These are phyloP conservation scores for Conus ventricosus DNA, from an alignment of 1,140 invertebrate genomes.

Conservation along the genomic window DNA sequence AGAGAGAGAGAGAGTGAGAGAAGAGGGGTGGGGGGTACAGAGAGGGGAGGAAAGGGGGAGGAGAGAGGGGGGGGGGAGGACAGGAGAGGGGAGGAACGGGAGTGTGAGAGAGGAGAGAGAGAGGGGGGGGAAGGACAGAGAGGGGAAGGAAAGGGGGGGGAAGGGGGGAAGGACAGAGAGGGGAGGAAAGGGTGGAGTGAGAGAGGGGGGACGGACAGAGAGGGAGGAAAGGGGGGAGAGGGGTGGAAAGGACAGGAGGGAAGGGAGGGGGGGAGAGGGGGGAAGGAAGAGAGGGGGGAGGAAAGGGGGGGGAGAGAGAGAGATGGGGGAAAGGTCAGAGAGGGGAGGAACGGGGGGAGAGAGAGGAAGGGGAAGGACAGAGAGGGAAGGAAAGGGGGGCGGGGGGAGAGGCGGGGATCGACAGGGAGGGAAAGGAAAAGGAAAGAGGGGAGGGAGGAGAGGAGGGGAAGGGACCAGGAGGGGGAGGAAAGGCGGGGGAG, in stretches of 20 bases:
- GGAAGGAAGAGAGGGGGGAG: constrained; percentile 1
- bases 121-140: neutral
- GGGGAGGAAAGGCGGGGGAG: too few relatives aligned
- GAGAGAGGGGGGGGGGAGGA: too few relatives aligned
- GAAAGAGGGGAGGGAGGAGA: too few relatives aligned
- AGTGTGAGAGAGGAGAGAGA: neutral
- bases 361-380: neutral
- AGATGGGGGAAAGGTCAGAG: neutral
- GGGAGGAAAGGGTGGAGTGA: too few relatives aligned
- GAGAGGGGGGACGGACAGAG: too few relatives aligned
- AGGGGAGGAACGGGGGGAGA: neutral
- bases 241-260: too few relatives aligned
- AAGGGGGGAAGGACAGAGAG: neutral
- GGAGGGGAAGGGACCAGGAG: neutral
- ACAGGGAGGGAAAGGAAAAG: too few relatives aligned
- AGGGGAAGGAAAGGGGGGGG: neutral
- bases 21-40: too few relatives aligned
- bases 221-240: too few relatives aligned
- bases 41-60: too few relatives aligned
- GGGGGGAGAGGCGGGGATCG: too few relatives aligned
- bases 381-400: neutral
- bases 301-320: constrained; percentile 58
- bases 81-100: neutral
- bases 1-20: too few relatives aligned
- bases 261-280: neutral